Conservation (phyloP, 2,888 invertebrate species). For the Melipona beecheii region DNA sequence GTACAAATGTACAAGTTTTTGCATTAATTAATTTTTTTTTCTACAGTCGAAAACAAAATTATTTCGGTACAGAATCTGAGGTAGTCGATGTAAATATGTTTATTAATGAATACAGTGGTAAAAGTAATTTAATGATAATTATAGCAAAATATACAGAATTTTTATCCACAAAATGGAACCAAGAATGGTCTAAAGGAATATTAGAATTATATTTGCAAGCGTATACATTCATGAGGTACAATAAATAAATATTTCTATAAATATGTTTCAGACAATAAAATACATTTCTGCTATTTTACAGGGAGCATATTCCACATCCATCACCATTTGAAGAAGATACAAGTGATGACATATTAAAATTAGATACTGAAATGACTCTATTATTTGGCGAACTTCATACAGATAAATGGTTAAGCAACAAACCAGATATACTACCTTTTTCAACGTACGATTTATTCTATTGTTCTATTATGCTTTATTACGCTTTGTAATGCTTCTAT, state of each 20-base stretch:
- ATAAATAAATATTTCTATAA: slow-evolving; percentile 54
- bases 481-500: too few species aligned
- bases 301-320: slow-evolving; percentile 86
- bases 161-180: slow-evolving; percentile 87
- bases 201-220: slow-evolving; percentile 86
- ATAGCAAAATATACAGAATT: slow-evolving; percentile 87
- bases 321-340: slow-evolving; percentile 83
- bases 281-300: slow-evolving; percentile 49
- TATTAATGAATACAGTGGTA: slow-evolving; percentile 85
- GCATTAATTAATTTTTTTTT: slow-evolving; percentile 4
- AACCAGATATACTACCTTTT: slow-evolving; percentile 74
- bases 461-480: background rate
- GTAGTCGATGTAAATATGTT: slow-evolving; percentile 87
- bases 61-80: slow-evolving; percentile 89
- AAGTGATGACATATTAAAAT: slow-evolving; percentile 81
- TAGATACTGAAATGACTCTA: slow-evolving; percentile 85
- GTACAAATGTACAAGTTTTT: background rate
- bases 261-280: background rate
- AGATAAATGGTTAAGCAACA: slow-evolving; percentile 79
- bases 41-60: slow-evolving; percentile 78
- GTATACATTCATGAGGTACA: slow-evolving; percentile 86
- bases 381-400: slow-evolving; percentile 86
- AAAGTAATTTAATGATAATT: slow-evolving; percentile 86
- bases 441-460: slow-evolving; percentile 66
- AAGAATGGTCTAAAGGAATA: slow-evolving; percentile 88